Percentiles rank a stretch among this genome's conserved stretches.
Conservation (phyloP, 2,888 invertebrate species). For the Lissocephala sabroskyi region DNA sequence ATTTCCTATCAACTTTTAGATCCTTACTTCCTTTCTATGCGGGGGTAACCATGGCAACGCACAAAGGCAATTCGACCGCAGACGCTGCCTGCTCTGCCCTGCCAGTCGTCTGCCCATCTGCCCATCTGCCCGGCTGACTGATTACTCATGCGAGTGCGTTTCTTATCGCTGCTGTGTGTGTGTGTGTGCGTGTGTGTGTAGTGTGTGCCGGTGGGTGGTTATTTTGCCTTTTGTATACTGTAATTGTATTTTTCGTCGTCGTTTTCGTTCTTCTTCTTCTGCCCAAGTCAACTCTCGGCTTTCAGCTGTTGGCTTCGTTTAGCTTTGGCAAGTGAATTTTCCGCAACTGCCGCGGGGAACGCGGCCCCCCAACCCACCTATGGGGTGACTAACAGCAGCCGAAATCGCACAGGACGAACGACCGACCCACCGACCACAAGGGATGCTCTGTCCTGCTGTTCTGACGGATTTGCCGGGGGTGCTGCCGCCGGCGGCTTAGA, state of each 20-base stretch:
- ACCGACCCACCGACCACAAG: constrained; percentile 25
- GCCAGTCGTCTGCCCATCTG: too few species aligned
- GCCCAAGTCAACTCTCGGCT: too few species aligned
- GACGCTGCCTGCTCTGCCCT: too few species aligned
- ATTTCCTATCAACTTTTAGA: too few species aligned
- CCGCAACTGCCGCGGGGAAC: not conserved
- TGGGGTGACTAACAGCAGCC: too few species aligned
- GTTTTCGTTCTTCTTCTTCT: constrained; percentile 9
- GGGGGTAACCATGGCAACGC: too few species aligned
- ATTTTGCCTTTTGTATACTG: not conserved
- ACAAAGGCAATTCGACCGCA: too few species aligned
- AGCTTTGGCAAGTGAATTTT: not conserved
- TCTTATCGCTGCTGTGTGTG: too few species aligned
- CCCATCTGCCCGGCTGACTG: too few species aligned
- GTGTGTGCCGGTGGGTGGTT: not conserved
- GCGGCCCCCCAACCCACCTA: too few species aligned
- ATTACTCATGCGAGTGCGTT: constrained; percentile 44
- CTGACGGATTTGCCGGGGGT: constrained; percentile 10
- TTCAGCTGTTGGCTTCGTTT: constrained; percentile 5
- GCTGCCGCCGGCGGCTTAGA: constrained; percentile 24
- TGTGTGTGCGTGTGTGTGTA: constrained; percentile 21
- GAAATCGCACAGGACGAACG: too few species aligned
- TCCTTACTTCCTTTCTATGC: too few species aligned
- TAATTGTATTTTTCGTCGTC: constrained; percentile 10
- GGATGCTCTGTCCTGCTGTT: constrained; percentile 31